Percentiles rank a stretch among this genome's conserved stretches.
Conservation (phyloP, 1,140 invertebrate genomes). For the Drosophila tsacasi region DNA sequence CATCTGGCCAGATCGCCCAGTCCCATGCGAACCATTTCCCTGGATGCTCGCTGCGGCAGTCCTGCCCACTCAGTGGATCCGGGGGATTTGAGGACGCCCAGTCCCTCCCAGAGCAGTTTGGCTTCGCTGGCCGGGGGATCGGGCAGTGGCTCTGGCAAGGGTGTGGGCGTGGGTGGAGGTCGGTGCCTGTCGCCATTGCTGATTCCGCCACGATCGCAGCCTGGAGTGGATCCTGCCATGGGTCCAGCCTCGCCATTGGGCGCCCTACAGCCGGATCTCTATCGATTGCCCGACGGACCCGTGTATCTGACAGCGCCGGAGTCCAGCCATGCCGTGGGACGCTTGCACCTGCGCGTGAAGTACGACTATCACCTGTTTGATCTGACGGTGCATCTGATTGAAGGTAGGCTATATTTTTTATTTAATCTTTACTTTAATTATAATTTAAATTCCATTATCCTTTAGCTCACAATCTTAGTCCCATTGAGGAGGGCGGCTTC, state of each 20-base stretch:
- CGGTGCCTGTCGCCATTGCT: constrained; percentile 90
- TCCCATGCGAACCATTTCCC: constrained; percentile 90
- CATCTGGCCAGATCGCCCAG: constrained; percentile 89
- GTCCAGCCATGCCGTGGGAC: constrained; percentile 88
- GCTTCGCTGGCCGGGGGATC: constrained; percentile 86
- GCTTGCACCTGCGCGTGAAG: constrained; percentile 93
- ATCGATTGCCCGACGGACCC: constrained; percentile 90
- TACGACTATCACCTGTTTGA: constrained; percentile 96
- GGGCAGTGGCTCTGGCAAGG: constrained; percentile 63
- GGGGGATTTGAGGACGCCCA: constrained; percentile 83
- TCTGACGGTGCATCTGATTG: constrained; percentile 94
- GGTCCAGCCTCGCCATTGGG: constrained; percentile 90
- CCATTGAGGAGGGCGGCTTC: constrained; percentile 93
- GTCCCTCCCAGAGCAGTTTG: constrained; percentile 87
- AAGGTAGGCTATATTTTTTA: constrained; percentile 85
- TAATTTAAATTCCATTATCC: constrained; percentile 47
- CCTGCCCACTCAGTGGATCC: constrained; percentile 85
- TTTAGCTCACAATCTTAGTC: constrained; percentile 92
- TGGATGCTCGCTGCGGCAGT: constrained; percentile 89
- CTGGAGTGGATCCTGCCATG: constrained; percentile 82
- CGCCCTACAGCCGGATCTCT: constrained; percentile 94
- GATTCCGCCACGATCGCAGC: constrained; percentile 87
- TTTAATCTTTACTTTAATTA: not conserved
- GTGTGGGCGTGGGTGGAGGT: constrained; percentile 68
- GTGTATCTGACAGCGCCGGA: constrained; percentile 89